These are phyloP conservation scores for Volucella inflata DNA, from an alignment of 2,888 invertebrate species.

Conservation along the genomic window DNA sequence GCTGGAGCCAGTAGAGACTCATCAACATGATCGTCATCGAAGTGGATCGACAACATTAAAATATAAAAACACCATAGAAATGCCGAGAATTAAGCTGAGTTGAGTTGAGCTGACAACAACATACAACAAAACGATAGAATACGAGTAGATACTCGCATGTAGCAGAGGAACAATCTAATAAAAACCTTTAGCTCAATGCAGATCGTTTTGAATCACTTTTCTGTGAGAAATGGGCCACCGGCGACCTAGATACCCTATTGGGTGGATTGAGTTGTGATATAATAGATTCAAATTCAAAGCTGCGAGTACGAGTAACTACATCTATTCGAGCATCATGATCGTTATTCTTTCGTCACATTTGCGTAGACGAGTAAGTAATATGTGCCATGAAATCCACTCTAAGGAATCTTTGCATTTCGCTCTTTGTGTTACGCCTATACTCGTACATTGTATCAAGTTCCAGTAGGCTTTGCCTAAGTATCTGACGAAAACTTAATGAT, in stretches of 20 bases:
- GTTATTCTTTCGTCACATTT: conserved; percentile 71
- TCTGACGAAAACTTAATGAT: conserved; percentile 61
- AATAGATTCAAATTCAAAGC: conserved; percentile 39
- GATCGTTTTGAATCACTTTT: conserved; percentile 62
- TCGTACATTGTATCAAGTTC: conserved; percentile 31
- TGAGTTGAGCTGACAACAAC: no score
- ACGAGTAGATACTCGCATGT: no score
- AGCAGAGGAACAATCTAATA: conserved; percentile 28
- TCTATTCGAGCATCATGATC: conserved; percentile 58
- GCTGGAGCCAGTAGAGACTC: conserved; percentile 24
- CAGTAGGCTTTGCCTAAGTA: conserved; percentile 46
- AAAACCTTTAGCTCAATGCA: conserved; percentile 69
- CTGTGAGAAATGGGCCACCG: conserved; percentile 72
- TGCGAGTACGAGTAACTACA: no score
- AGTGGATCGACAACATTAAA: conserved; percentile 42
- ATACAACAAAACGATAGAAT: no score
- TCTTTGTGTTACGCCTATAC: conserved; percentile 31
- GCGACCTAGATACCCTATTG: conserved; percentile 57
- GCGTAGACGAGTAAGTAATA: conserved; percentile 1
- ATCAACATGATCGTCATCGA: conserved; percentile 56
- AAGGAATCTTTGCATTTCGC: conserved; percentile 36
- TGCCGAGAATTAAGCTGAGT: conserved; percentile 21
- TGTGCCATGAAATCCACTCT: conserved; percentile 57
- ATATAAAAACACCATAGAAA: background rate
- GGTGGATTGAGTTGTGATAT: conserved; percentile 46